A percentile compares a stretch with the other conserved stretches of the same genome.
Evolutionary conservation across 1,140 invertebrate genomes (phyloP).

Genomic region (Pseudomyrmex sp.): DNA sequence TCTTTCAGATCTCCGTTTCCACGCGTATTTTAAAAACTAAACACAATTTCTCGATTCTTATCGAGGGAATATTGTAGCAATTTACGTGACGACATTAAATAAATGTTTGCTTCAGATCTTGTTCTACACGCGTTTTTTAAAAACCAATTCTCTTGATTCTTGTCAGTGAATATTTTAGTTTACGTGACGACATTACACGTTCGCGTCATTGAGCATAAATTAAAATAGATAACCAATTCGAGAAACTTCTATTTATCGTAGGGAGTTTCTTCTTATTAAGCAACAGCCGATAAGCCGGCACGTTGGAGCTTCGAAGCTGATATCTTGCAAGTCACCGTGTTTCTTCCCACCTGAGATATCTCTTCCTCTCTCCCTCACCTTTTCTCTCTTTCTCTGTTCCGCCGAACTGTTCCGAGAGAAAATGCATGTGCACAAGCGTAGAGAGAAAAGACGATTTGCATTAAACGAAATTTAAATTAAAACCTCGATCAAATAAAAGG

Average conservation of each 20-base stretch:
- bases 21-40: too few relatives aligned
- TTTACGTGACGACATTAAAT: background rate
- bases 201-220: slow-evolving; percentile 15
- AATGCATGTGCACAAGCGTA: background rate
- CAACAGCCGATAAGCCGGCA: background rate
- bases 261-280: too few relatives aligned
- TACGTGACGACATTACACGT: background rate
- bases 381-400: background rate
- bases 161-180: background rate
- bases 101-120: too few relatives aligned
- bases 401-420: background rate
- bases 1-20: too few relatives aligned
- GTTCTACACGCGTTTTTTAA: too few relatives aligned
- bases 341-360: too few relatives aligned
- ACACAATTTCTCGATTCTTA: background rate
- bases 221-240: background rate
- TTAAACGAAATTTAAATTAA: slow-evolving; percentile 6
- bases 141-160: background rate
- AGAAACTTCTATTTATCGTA: background rate
- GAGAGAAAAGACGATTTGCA: background rate
- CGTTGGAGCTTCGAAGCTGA: background rate
- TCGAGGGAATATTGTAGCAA: background rate
- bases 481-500: background rate
- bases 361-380: too few relatives aligned
- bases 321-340: slow-evolving; percentile 18